A percentile compares a stretch with the other conserved stretches of the same genome.
Conservation (phyloP, 2,113 vertebrate genomes). For the Heterotis niloticus region DNA sequence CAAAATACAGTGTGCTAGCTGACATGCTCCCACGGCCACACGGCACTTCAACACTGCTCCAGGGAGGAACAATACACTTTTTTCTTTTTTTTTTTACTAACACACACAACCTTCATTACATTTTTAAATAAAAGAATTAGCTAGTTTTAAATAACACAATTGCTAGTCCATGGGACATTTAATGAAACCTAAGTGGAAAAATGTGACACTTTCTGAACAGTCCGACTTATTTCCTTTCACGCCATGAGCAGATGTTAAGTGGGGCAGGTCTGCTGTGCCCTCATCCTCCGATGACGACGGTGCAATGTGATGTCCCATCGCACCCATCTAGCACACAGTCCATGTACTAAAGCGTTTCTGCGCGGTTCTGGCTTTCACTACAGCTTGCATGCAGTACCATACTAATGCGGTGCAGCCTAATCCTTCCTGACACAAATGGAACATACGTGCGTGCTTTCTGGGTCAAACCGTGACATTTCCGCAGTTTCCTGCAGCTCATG, state of each 20-base stretch:
- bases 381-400: neutral
- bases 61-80: neutral
- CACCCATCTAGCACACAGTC: neutral
- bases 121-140: neutral
- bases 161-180: constrained; percentile 1
- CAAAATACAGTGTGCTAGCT: neutral
- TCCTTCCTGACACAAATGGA: neutral
- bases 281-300: neutral
- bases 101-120: neutral
- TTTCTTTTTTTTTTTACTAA: neutral
- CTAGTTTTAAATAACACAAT: neutral
- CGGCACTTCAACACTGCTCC: neutral
- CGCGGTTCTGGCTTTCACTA: too few species aligned
- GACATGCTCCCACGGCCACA: neutral
- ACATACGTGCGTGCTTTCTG: neutral
- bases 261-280: too few species aligned
- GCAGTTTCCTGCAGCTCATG: neutral
- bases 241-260: neutral
- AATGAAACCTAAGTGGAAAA: neutral
- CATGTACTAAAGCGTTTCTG: too few species aligned
- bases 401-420: neutral
- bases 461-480: neutral
- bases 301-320: neutral
- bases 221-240: neutral
- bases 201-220: neutral